Conservation (phyloP, 2,113 vertebrate species). For the Madoqua kirkii region DNA sequence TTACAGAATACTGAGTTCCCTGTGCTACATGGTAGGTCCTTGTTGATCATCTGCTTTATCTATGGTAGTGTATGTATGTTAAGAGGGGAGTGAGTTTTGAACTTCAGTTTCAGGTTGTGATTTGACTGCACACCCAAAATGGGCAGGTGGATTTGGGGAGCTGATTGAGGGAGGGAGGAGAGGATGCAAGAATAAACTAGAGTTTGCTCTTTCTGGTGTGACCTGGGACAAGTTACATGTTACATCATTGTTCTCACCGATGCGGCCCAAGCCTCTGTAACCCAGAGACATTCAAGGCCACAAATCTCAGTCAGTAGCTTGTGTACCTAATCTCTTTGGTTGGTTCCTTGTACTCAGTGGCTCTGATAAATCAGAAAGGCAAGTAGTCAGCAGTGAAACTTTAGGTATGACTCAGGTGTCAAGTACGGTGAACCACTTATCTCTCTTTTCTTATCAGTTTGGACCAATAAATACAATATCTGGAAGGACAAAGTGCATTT, state of each 20-base stretch:
- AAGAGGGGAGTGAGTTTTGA: not conserved
- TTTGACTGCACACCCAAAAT: not conserved
- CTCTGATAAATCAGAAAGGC: not conserved
- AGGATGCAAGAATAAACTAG: not conserved
- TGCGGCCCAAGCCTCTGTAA: not conserved
- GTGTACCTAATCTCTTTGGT: not conserved
- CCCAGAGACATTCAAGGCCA: not conserved
- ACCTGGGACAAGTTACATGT: not conserved
- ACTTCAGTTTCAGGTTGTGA: not conserved
- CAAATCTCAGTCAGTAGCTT: not conserved
- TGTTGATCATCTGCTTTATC: not conserved
- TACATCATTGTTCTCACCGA: not conserved
- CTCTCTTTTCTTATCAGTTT: not conserved
- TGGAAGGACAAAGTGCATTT: slow-evolving; percentile 15
- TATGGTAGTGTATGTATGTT: not conserved
- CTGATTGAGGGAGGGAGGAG: not conserved
- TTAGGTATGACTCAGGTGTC: not conserved
- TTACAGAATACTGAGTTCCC: not conserved
- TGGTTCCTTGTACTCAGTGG: not conserved
- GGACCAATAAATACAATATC: not conserved
- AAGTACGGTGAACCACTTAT: not conserved
- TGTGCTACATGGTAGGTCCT: not conserved
- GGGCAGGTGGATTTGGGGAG: not conserved
- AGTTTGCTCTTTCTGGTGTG: not conserved
- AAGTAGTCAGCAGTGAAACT: not conserved